A percentile compares a stretch with the other conserved stretches of the same genome.
Conservation (phyloP, 2,113 vertebrate species). For the Tenrec ecaudatus region DNA sequence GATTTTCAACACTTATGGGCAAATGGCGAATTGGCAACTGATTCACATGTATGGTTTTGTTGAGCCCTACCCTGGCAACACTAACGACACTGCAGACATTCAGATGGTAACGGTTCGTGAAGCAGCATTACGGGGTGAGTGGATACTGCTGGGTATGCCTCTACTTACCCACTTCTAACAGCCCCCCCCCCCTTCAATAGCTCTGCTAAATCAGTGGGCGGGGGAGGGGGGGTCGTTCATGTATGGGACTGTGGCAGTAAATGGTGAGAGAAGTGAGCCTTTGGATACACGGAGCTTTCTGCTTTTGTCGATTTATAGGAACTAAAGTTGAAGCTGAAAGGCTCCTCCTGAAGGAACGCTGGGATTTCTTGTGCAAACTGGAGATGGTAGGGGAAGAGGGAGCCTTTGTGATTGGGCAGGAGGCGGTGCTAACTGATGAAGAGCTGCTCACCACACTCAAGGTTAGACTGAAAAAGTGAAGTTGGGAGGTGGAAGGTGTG, state of each 20-base stretch:
- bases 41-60: conserved; percentile 98
- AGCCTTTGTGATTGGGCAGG: conserved; percentile 91
- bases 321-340: conserved; percentile 81
- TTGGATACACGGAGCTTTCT: background rate
- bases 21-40: conserved; percentile 98
- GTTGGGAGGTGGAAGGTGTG: background rate
- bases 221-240: background rate
- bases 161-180: too few species aligned
- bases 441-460: conserved; percentile 92
- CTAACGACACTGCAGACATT: conserved; percentile 92
- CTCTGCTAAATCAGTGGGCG: background rate
- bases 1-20: conserved; percentile 97
- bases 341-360: conserved; percentile 87
- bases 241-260: background rate
- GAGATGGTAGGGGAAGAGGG: conserved; percentile 92
- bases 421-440: conserved; percentile 92
- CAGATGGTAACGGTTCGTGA: conserved; percentile 89
- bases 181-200: background rate
- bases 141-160: background rate
- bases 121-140: conserved; percentile 89
- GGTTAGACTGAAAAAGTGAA: conserved; percentile 83
- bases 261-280: background rate
- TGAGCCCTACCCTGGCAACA: conserved; percentile 91
- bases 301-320: conserved; percentile 79
- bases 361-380: conserved; percentile 89